Base-by-base conservation (phyloP, 2,888 invertebrate species). In the Villa cingulata region DNA sequence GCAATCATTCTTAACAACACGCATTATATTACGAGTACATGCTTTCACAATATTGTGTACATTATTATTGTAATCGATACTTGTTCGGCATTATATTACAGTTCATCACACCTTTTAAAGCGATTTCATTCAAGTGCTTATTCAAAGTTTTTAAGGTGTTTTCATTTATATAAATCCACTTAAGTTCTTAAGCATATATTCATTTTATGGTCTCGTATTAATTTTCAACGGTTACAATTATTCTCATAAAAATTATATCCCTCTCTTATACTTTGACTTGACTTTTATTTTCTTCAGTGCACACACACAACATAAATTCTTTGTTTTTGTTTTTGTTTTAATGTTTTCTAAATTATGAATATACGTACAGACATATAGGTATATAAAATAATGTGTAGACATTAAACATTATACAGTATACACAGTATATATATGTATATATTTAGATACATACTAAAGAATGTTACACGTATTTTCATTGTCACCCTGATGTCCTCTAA, bases 401-500 rank as follows among this genome's bases (percentile, higher is more conserved):
- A n/a, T n/a, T n/a, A n/a, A n/a, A n/a, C 29, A 9, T 32, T 32
- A 32, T 32, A 4, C 29, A 23, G 4, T 6, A 6, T 23, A 23
- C 23, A 23, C 23, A 23, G 23, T 23, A 4, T 23, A 7, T 23
- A 23, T 23, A 23, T 6, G 23, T 23, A 23, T 23, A 23, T n/a
- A n/a, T n/a, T n/a, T n/a, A n/a, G n/a, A 23, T 7, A 23, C 7
- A 23, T 23, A 23, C 7, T 23, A 6, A 23, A 23, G 23, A 7
- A 23, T 6, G 7, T 6, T 54, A 56, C 55, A 56, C 52, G 46
- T 53, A 51, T 53, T 54, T 54, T 53, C 61, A 62, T 60, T 62
- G 59, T 62, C 60, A 63, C 63, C 63, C 63, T 63, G 62, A 60
- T 62, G 64, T 62, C 63, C 60, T 61, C 64, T 64, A 64, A 64